phyloP scores from a whole-genome alignment of 2,113 vertebrate species.

The Abramis brama region DNA sequence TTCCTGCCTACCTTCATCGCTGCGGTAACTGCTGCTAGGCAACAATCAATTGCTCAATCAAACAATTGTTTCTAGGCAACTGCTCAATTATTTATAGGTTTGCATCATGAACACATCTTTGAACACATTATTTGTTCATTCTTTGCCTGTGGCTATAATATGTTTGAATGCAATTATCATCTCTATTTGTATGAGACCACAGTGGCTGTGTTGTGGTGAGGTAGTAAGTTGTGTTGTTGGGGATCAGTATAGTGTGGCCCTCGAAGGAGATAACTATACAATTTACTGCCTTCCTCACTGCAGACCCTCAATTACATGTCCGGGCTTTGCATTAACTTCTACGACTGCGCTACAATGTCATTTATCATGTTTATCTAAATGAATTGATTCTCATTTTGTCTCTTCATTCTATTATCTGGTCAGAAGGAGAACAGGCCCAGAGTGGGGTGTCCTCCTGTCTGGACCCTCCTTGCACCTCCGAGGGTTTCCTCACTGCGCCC shows the following conservation, averaged over 20 bases:
- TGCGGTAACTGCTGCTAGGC: constrained; percentile 21
- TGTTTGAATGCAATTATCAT: too few relatives aligned
- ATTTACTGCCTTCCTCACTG: constrained; percentile 91
- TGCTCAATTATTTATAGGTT: constrained; percentile 17
- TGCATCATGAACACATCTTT: background rate
- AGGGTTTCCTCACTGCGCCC: constrained; percentile 86
- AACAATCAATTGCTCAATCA: constrained; percentile 5
- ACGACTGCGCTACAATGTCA: background rate
- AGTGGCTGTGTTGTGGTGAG: constrained; percentile 79
- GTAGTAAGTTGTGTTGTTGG: constrained; percentile 98
- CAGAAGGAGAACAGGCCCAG: constrained; percentile 79
- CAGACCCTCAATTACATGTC: constrained; percentile 46
- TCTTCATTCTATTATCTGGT: constrained; percentile 48
- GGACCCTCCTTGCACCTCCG: constrained; percentile 80
- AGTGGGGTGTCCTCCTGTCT: constrained; percentile 73
- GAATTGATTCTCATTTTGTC: background rate
- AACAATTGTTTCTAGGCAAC: background rate
- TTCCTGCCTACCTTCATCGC: background rate
- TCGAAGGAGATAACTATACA: constrained; percentile 93
- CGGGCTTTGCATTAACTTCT: background rate
- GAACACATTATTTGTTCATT: background rate
- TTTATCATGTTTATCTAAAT: background rate
- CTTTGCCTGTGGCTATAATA: background rate
- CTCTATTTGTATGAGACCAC: background rate
- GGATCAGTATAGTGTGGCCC: constrained; percentile 84